A percentile compares a stretch with the other conserved stretches of the same genome.
Evolutionary conservation across 2,888 invertebrate genomes (phyloP).

Genomic region (Orthosia gothica): DNA sequence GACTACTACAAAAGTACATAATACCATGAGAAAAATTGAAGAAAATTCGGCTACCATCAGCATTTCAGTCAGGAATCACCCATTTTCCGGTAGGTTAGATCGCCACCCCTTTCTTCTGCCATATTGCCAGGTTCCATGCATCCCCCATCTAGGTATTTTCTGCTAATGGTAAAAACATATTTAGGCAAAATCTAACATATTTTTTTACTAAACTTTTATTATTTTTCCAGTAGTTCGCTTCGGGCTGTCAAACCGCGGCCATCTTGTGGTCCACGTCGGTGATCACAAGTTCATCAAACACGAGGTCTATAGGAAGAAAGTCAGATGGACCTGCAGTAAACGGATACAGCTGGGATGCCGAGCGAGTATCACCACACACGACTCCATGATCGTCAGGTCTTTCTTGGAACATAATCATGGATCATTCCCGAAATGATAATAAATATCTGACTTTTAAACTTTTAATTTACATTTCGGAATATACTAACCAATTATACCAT

Average conservation of each 20-base stretch:
- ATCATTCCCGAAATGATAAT: constrained; percentile 29
- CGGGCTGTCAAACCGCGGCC: constrained; percentile 85
- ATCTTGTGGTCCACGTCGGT: constrained; percentile 81
- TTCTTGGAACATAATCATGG: constrained; percentile 83
- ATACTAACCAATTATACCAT: too few species aligned
- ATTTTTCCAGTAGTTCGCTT: constrained; percentile 84
- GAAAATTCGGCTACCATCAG: background rate
- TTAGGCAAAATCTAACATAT: background rate
- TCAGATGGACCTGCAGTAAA: constrained; percentile 87
- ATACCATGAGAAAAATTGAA: background rate
- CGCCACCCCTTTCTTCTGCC: background rate
- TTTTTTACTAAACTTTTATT: constrained; percentile 32
- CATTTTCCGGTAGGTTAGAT: background rate
- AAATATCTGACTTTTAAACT: too few species aligned
- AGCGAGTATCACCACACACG: constrained; percentile 82
- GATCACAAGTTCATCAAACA: constrained; percentile 87
- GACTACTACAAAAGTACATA: background rate
- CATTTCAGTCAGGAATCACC: background rate
- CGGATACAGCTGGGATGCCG: constrained; percentile 82
- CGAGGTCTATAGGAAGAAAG: constrained; percentile 83
- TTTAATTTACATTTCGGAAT: too few species aligned
- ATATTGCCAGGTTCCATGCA: background rate
- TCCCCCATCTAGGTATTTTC: background rate
- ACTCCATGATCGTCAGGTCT: constrained; percentile 80
- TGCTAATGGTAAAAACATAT: background rate